Evolutionary conservation across 2,888 invertebrate genomes (phyloP), one percentile per base, ranked within the genome.

Genomic region (Drosophila quasianomalipes): DNA sequence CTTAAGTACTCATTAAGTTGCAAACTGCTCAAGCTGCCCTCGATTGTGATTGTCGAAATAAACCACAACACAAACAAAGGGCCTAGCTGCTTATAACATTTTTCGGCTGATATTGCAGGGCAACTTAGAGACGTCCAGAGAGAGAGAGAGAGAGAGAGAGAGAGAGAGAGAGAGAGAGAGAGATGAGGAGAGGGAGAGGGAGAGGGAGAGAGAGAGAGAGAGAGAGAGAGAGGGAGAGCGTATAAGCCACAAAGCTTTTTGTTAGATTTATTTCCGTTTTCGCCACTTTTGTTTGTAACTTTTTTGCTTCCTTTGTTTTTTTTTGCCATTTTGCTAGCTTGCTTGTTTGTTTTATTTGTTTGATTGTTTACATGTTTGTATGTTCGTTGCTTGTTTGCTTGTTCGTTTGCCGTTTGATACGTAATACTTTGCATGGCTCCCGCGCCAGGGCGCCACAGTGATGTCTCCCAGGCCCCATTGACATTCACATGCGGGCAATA

Each of bases 221-320:
- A 19, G 35, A 10, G 33, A 9, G 47, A 35, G 14, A 5, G 28
- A 22, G 22, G 33, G 31, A 33, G 10, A 44, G 33, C 39, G 44
- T 53, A 49, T 71, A 76, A 81, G 75, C 72, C 86, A 63, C 82
- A 77, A 89, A 89, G 83, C 79, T 85, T 81, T 89, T 82, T 89
- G 90, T 89, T 89, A 87, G 85, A 85, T 85, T 85, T 89, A 85
- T 85, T 87, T 85, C 79, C 83, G 75, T 61, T 89, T 87, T 81
- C 73, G 83, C 65, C 88, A 84, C 85, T 80, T 85, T 85, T 82
- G 76, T 75, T 81, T 81, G 80, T 75, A 80, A 82, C 74, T 79
- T 86, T 72, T 83, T 62, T 44, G 54, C 47, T 61, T 53, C 49
- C 12, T 44, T n/a, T 66, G 10, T 51, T 57, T 58, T 31, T 65